Percentiles rank a stretch among this genome's conserved stretches.
phyloP scores from a whole-genome alignment of 2,797 vertebrate genomes.

The Chaetodon trifasciatus region DNA sequence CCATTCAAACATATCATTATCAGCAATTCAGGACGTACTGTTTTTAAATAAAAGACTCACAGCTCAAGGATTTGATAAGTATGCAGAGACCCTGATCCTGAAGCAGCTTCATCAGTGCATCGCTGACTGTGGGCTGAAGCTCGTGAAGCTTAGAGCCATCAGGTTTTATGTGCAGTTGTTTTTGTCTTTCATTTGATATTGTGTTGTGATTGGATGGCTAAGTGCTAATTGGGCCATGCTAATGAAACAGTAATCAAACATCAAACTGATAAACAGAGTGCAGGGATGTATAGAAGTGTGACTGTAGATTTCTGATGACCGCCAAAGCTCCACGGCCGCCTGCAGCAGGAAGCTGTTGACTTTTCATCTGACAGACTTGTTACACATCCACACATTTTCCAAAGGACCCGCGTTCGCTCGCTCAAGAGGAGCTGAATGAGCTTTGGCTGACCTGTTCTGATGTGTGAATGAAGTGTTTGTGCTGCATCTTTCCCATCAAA shows the following conservation, averaged over 20 bases:
- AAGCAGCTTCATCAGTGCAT: background rate
- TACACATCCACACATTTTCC: slow-evolving; percentile 21
- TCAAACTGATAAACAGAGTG: background rate
- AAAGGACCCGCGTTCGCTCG: slow-evolving; percentile 6
- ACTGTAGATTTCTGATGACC: slow-evolving; percentile 21
- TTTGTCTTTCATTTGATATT: no score
- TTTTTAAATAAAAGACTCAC: slow-evolving; percentile 24
- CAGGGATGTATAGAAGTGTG: background rate
- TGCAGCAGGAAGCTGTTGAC: slow-evolving; percentile 28
- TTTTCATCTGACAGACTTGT: slow-evolving; percentile 27
- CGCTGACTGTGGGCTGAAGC: background rate
- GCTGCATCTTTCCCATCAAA: background rate
- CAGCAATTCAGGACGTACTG: background rate
- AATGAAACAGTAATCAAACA: no score
- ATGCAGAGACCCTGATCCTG: slow-evolving; percentile 14
- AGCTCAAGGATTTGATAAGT: background rate
- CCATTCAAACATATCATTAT: slow-evolving; percentile 25
- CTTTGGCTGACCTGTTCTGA: slow-evolving; percentile 9
- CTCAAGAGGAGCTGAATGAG: slow-evolving; percentile 25
- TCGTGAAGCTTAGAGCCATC: no score
- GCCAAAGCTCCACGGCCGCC: background rate
- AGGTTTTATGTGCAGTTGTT: no score
- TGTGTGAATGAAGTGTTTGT: slow-evolving; percentile 22
- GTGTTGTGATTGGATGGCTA: no score
- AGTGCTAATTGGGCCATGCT: no score